Conservation (phyloP, 2,888 invertebrate genomes). For the Aphrophora alni region DNA sequence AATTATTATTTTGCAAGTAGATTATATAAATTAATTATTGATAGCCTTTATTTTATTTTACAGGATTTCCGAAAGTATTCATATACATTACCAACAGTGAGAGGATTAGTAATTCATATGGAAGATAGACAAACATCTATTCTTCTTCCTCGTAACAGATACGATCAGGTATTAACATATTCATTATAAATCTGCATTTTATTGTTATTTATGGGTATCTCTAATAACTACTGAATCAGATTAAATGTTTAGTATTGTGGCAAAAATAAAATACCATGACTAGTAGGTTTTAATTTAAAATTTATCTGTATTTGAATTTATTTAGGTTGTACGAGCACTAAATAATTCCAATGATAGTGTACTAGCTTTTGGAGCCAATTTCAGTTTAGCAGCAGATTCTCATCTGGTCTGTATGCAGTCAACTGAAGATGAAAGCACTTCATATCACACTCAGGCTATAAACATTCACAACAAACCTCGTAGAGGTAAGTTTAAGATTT, state of each 20-base stretch:
- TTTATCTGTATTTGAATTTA: too few relatives aligned
- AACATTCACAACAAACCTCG: slow-evolving; percentile 83
- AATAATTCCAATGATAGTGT: slow-evolving; percentile 84
- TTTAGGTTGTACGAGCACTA: slow-evolving; percentile 73
- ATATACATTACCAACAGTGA: slow-evolving; percentile 77
- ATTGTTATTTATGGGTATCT: not conserved
- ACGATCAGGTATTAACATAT: slow-evolving; percentile 62
- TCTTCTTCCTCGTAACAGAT: slow-evolving; percentile 76
- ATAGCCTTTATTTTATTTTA: slow-evolving; percentile 41
- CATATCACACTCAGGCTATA: slow-evolving; percentile 84
- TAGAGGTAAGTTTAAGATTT: slow-evolving; percentile 63
- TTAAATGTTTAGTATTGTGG: not conserved
- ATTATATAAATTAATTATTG: too few relatives aligned
- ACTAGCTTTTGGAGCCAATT: slow-evolving; percentile 81
- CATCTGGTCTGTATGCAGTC: slow-evolving; percentile 88
- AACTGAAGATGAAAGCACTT: slow-evolving; percentile 70
- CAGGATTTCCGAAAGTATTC: slow-evolving; percentile 83
- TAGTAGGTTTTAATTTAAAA: too few relatives aligned
- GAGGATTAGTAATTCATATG: slow-evolving; percentile 81
- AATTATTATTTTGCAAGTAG: too few relatives aligned
- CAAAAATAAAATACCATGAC: too few relatives aligned
- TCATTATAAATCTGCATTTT: not conserved
- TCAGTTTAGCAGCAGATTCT: slow-evolving; percentile 80
- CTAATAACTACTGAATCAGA: not conserved
- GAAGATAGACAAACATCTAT: slow-evolving; percentile 80